Evolutionary conservation across 2,888 invertebrate genomes (phyloP).

Genomic region (Peribatodes rhomboidaria): DNA sequence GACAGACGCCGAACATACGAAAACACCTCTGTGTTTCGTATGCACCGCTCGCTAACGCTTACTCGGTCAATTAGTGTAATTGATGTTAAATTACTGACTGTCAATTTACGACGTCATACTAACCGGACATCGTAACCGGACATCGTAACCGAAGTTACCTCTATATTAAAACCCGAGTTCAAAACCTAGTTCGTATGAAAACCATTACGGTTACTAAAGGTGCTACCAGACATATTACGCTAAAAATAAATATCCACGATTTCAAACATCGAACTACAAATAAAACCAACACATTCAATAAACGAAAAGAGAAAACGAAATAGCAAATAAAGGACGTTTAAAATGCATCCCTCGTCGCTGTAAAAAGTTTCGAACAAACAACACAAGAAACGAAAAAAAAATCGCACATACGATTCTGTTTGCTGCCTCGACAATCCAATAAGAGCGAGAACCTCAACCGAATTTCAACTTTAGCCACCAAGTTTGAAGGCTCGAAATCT

Average conservation of each 20-base stretch:
- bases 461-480: conserved; percentile 43
- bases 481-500: conserved; percentile 20
- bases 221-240: too few species aligned
- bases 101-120: too few species aligned
- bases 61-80: too few species aligned
- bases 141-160: too few species aligned
- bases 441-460: conserved; percentile 38
- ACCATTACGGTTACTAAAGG: too few species aligned
- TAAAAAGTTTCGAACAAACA: conserved; percentile 50
- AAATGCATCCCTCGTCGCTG: conserved; percentile 28
- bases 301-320: conserved; percentile 23
- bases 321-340: conserved; percentile 23
- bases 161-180: too few species aligned
- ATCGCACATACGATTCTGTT: conserved; percentile 50
- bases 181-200: too few species aligned
- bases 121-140: too few species aligned
- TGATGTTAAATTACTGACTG: too few species aligned
- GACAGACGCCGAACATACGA: too few species aligned
- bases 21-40: too few species aligned
- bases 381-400: conserved; percentile 53
- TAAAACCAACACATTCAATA: conserved; percentile 14
- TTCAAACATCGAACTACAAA: background rate
- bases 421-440: conserved; percentile 56
- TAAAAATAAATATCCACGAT: background rate
- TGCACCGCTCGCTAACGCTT: too few species aligned